phyloP scores from a whole-genome alignment of 2,888 invertebrate species.

The Leistus spinibarbis region DNA sequence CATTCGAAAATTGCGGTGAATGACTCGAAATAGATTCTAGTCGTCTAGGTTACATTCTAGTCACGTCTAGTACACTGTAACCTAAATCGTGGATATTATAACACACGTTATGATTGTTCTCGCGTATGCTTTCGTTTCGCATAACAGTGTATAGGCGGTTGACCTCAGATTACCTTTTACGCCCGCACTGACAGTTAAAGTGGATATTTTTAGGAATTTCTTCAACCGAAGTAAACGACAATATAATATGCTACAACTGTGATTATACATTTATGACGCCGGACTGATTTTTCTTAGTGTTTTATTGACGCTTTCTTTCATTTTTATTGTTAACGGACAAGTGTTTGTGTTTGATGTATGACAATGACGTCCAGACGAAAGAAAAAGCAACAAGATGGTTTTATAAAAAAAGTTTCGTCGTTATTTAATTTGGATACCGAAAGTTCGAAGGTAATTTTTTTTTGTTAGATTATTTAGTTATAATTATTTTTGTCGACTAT shows the following conservation, averaged over 20 bases:
- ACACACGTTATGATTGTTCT: neutral
- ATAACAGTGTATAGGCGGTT: slow-evolving; percentile 36
- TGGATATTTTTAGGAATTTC: slow-evolving; percentile 36
- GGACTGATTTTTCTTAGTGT: neutral
- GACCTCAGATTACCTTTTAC: slow-evolving; percentile 37
- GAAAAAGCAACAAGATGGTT: slow-evolving; percentile 72
- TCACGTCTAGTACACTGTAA: neutral
- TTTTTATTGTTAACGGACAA: neutral
- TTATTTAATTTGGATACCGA: slow-evolving; percentile 87
- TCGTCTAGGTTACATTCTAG: neutral
- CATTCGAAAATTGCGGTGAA: neutral
- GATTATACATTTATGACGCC: neutral
- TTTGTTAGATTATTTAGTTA: neutral
- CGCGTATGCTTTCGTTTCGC: slow-evolving; percentile 8
- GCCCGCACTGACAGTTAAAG: slow-evolving; percentile 34
- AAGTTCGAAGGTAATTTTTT: slow-evolving; percentile 58
- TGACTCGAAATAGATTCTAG: neutral
- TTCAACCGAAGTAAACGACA: slow-evolving; percentile 5
- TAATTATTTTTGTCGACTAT: neutral
- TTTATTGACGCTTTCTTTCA: slow-evolving; percentile 21
- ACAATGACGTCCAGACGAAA: slow-evolving; percentile 70
- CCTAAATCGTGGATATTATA: neutral
- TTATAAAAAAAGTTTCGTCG: slow-evolving; percentile 87
- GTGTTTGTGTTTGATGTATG: slow-evolving; percentile 14
- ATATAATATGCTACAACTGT: neutral